Evolutionary conservation across 2,113 vertebrate genomes (phyloP).

Genomic region (Vulpes vulpes): DNA sequence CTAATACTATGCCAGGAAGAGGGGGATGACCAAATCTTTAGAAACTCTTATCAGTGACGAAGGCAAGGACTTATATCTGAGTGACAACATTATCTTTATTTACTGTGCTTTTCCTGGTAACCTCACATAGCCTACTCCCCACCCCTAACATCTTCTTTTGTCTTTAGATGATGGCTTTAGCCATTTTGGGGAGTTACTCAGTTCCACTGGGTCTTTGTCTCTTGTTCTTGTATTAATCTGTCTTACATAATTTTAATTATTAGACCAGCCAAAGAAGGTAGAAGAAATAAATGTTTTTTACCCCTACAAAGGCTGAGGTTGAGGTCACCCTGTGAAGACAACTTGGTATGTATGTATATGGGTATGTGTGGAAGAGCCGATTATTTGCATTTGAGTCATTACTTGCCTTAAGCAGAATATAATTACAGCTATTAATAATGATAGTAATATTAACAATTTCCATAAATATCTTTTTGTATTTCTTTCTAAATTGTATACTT

Average conservation of each 20-base stretch:
- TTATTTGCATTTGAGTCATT: conserved; percentile 49
- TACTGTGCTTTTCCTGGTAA: background rate
- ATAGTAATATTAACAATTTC: conserved; percentile 55
- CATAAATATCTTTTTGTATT: conserved; percentile 62
- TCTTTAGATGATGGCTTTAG: background rate
- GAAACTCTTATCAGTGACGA: background rate
- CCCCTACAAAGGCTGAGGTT: conserved; percentile 45
- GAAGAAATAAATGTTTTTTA: background rate
- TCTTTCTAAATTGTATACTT: conserved; percentile 7
- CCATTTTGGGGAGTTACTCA: background rate
- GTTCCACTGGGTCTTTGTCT: background rate
- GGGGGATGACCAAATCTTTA: background rate
- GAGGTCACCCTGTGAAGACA: conserved; percentile 61
- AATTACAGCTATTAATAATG: conserved; percentile 75
- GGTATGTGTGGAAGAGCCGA: background rate
- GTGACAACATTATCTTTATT: background rate
- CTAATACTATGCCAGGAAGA: background rate
- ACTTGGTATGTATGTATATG: conserved; percentile 63
- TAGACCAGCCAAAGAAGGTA: background rate
- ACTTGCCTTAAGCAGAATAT: conserved; percentile 22
- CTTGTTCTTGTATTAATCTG: background rate
- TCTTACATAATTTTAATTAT: background rate
- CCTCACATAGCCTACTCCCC: background rate
- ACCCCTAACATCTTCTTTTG: background rate
- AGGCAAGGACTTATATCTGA: background rate